Percentiles rank a stretch among this genome's conserved stretches.
Conservation (phyloP, 2,797 vertebrate species). For the Fratercula arctica region DNA sequence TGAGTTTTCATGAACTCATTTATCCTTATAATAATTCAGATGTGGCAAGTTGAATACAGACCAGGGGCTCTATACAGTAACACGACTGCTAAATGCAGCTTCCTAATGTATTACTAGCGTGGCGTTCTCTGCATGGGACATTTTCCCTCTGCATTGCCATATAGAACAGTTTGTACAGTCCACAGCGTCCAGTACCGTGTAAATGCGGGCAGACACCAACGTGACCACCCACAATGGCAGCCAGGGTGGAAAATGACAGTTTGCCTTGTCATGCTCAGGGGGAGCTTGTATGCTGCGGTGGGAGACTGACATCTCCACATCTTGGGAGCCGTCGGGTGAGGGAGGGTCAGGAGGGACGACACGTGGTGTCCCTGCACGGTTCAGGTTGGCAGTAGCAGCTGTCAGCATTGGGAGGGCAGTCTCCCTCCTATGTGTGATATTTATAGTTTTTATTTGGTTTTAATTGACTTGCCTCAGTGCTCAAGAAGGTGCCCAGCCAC, state of each 20-base stretch:
- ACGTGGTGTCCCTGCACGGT: fast-evolving
- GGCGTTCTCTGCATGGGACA: fast-evolving
- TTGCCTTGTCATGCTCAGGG: neutral
- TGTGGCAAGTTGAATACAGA: neutral
- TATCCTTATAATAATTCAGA: neutral
- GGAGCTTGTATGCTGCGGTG: neutral
- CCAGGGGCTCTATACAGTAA: neutral
- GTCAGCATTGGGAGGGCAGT: neutral
- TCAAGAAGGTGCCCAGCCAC: neutral
- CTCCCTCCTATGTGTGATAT: neutral
- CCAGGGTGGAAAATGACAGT: neutral
- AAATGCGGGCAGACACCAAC: neutral
- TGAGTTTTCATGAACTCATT: neutral
- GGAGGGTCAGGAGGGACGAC: neutral
- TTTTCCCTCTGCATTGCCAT: neutral
- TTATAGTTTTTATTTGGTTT: neutral
- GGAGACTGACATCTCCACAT: neutral
- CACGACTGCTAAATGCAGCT: neutral
- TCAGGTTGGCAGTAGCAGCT: neutral
- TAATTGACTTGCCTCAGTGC: neutral
- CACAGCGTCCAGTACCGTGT: fast-evolving
- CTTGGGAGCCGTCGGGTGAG: neutral
- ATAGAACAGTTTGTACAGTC: neutral
- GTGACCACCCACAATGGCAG: neutral
- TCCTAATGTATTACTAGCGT: neutral